A percentile compares a stretch with the other conserved stretches of the same genome.
phyloP scores from a whole-genome alignment of 2,797 vertebrate genomes.

The Helostoma temminkii region DNA sequence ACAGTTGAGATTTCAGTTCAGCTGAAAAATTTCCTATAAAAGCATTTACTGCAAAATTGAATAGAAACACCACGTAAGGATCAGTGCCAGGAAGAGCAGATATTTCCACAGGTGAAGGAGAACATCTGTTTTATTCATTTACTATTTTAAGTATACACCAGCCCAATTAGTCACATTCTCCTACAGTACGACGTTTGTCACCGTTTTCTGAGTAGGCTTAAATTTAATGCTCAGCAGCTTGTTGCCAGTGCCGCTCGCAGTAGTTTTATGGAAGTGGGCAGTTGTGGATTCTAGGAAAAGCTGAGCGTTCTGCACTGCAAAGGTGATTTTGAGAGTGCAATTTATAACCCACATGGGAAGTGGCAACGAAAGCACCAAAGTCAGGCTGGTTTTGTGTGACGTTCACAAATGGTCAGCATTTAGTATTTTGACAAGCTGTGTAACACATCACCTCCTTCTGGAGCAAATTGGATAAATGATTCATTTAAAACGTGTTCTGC shows the following conservation, averaged over 20 bases:
- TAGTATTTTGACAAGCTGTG: not conserved
- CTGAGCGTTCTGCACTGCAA: not conserved
- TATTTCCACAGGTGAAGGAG: constrained; percentile 43
- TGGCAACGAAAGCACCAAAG: not conserved
- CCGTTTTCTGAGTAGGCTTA: constrained; percentile 11
- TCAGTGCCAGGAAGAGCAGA: constrained; percentile 9
- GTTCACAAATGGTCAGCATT: not conserved
- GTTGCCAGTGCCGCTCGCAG: constrained; percentile 24
- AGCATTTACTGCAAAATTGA: constrained; percentile 8
- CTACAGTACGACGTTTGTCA: not conserved
- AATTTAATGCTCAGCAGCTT: constrained; percentile 2
- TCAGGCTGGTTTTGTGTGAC: not conserved
- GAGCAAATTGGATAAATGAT: constrained; percentile 14
- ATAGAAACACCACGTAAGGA: not conserved
- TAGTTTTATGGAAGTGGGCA: constrained; percentile 26
- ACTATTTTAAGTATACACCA: constrained; percentile 14
- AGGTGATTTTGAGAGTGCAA: not conserved
- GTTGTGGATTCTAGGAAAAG: constrained; percentile 14
- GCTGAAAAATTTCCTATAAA: not conserved
- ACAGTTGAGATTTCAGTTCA: no score
- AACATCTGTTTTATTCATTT: constrained; percentile 47
- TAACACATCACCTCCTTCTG: not conserved
- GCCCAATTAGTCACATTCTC: not conserved
- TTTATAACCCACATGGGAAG: no score
- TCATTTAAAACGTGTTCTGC: not conserved